phyloP scores from a whole-genome alignment of 2,113 vertebrate genomes.

The Chinchilla lanigera region DNA sequence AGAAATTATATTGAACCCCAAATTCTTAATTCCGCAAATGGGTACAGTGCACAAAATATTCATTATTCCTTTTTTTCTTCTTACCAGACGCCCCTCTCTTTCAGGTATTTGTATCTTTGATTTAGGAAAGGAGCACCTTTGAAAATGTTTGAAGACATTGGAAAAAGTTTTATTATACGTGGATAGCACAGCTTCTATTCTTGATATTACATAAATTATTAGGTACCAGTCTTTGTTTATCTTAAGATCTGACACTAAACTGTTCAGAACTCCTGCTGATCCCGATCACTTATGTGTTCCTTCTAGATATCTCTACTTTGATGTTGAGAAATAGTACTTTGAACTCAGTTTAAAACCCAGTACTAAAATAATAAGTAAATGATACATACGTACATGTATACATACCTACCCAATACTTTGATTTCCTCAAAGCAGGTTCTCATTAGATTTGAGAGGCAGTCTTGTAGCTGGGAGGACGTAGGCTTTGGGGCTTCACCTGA shows the following conservation, averaged over 20 bases:
- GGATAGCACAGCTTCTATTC: neutral
- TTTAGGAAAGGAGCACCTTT: conserved; percentile 37
- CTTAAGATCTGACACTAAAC: neutral
- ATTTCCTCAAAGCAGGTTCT: neutral
- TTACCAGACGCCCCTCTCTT: neutral
- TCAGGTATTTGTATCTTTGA: neutral
- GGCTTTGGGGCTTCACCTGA: neutral
- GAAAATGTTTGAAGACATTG: neutral
- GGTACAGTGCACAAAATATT: neutral
- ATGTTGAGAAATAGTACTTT: conserved; percentile 33
- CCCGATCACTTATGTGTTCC: neutral
- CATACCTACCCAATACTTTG: neutral
- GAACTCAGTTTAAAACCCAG: neutral
- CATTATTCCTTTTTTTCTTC: neutral
- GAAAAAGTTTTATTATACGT: neutral
- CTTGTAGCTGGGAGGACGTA: neutral
- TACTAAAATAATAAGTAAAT: neutral
- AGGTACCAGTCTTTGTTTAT: neutral
- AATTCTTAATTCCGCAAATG: neutral
- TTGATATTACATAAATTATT: conserved; percentile 27
- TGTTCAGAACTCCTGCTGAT: neutral
- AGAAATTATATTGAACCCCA: neutral
- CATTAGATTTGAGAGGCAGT: neutral
- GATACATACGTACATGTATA: no score
- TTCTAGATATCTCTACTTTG: neutral